Base-by-base conservation (phyloP, 2,888 invertebrate genomes). In the Rhingia rostrata region DNA sequence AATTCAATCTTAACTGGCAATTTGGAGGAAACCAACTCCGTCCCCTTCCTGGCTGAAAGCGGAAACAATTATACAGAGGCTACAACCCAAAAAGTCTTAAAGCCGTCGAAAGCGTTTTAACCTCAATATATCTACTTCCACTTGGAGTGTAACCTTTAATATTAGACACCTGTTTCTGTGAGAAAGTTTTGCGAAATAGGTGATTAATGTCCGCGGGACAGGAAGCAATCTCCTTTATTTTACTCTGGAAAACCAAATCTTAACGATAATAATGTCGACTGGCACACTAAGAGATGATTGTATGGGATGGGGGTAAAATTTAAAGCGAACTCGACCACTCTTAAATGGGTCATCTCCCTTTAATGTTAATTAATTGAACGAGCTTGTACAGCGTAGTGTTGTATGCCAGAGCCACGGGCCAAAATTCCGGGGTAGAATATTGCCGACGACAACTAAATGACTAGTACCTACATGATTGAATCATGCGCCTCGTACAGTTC, bases 341-440 rank as follows among this genome's bases (percentile, higher is more conserved):
- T 67, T 22, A 66, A 56, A 72, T 78, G 51, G 22, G 45, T 56
- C 51, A 35, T 58, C 49, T 69, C 43, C 56, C 45, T 73, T 64
- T 69, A 73, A 74, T 78, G 67, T 83, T 63, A 67, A 83, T 78
- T 83, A 78, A 78, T 78, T 73, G 58, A 67, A 78, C 51, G 43
- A 51, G 41, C 3, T 3, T 41, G 56, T 49, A 37, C 43, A 43
- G 33, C 41, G 33, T 33, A 6, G 39, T 49, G 12, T 37, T 61
- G 49, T 45, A 14, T 45, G 10, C 39, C 14, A 45, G 14, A 14
- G 12, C 4, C 22, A 64, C 22, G 56, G 60, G 58, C 22, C 58
- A 6, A 5, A 22, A 37, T 60, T 51, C 22, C 41, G 47, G 58
- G 58, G 63, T 37, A 22, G 49, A 73, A 63, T 70, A 70, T 75